Evolutionary conservation across 2,797 vertebrate species (phyloP).

Genomic region (Megalops cyprinoides): DNA sequence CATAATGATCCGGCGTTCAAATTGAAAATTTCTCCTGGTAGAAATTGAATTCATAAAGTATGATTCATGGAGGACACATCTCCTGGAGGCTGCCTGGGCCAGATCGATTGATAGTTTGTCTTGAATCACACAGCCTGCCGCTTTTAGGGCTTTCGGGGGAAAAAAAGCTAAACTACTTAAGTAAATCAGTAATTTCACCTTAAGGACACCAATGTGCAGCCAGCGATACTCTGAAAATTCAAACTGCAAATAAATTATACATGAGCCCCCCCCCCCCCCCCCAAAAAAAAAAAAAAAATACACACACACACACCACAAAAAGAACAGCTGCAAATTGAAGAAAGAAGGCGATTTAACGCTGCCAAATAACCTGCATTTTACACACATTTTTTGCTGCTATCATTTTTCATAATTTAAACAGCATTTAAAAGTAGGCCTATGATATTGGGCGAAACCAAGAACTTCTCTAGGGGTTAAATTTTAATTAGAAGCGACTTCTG

Average conservation of each 20-base stretch:
- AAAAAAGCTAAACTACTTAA: constrained; percentile 86
- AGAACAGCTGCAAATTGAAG: constrained; percentile 86
- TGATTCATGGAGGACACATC: constrained; percentile 92
- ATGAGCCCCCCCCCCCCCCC: constrained; percentile 77
- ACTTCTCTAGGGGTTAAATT: constrained; percentile 43
- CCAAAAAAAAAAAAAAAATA: no score
- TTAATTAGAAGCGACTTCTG: constrained; percentile 68
- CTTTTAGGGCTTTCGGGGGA: constrained; percentile 76
- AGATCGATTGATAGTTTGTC: constrained; percentile 94
- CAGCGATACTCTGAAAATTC: constrained; percentile 84
- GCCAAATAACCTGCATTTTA: constrained; percentile 84
- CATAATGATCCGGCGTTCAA: constrained; percentile 97
- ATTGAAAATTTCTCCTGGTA: constrained; percentile 97
- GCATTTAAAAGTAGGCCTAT: constrained; percentile 63
- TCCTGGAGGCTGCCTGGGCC: constrained; percentile 85
- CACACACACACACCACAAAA: constrained; percentile 53
- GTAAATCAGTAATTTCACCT: constrained; percentile 89
- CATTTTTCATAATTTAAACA: constrained; percentile 78
- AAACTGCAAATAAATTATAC: constrained; percentile 99
- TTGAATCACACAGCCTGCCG: constrained; percentile 86
- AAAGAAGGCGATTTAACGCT: constrained; percentile 65
- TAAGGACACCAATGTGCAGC: constrained; percentile 87
- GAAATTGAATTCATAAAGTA: constrained; percentile 97
- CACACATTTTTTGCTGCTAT: constrained; percentile 75
- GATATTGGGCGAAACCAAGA: constrained; percentile 39